Evolutionary conservation across 2,113 vertebrate species (phyloP).

Genomic region (Xenopus tropicalis): UCB_Xtro_10.0 CM004446.2:122511501-122512000

Average conservation of each 20-base stretch:
- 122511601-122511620: constrained; percentile 62
- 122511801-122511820: constrained; percentile 64
- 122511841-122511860: constrained; percentile 61
- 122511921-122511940: constrained; percentile 59
- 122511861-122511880: constrained; percentile 57
- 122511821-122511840: constrained; percentile 53
- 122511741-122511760: constrained; percentile 47
- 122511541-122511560: constrained; percentile 62
- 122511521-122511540: constrained; percentile 67
- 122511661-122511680: constrained; percentile 54
- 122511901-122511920: constrained; percentile 70
- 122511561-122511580: constrained; percentile 62
- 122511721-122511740: too few species aligned
- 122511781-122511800: constrained; percentile 75
- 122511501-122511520: constrained; percentile 65
- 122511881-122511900: constrained; percentile 69
- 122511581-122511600: constrained; percentile 73
- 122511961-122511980: constrained; percentile 63
- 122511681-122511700: too few species aligned
- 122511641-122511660: constrained; percentile 69
- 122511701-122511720: too few species aligned
- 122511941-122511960: constrained; percentile 66
- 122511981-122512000: background rate
- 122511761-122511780: constrained; percentile 71
- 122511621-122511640: constrained; percentile 70